phyloP scores from a whole-genome alignment of 2,113 vertebrate species.

The Macaca mulatta region DNA sequence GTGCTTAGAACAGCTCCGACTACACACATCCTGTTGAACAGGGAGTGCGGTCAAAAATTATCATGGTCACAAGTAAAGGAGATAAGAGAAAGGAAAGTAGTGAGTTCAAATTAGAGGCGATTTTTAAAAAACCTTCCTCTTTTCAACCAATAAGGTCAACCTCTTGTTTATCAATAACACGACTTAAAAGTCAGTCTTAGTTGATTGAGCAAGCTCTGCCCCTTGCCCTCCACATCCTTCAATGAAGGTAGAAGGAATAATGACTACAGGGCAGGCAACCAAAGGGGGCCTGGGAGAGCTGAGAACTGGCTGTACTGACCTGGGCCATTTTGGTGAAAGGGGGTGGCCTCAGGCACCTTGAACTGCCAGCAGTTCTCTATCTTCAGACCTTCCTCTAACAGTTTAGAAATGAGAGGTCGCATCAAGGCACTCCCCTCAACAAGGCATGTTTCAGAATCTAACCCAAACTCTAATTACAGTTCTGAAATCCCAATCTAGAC shows the following conservation, averaged over 20 bases:
- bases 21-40: neutral
- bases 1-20: conserved; percentile 3
- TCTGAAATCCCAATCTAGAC: conserved; percentile 33
- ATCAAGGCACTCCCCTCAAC: neutral
- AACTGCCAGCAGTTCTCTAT: neutral
- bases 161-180: neutral
- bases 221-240: neutral
- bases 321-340: neutral
- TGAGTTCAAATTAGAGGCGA: conserved; percentile 3
- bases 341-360: neutral
- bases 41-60: neutral
- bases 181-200: neutral
- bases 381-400: neutral
- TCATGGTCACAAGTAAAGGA: neutral
- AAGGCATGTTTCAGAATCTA: conserved; percentile 8
- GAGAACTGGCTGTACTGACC: neutral
- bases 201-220: neutral
- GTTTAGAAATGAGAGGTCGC: conserved; percentile 25
- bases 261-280: neutral
- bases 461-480: neutral
- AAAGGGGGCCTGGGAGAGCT: neutral
- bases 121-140: neutral
- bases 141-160: conserved; percentile 9
- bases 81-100: neutral
- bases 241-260: neutral